Conservation (phyloP, 2,113 vertebrate species). For the Lipotes vexillifer region DNA sequence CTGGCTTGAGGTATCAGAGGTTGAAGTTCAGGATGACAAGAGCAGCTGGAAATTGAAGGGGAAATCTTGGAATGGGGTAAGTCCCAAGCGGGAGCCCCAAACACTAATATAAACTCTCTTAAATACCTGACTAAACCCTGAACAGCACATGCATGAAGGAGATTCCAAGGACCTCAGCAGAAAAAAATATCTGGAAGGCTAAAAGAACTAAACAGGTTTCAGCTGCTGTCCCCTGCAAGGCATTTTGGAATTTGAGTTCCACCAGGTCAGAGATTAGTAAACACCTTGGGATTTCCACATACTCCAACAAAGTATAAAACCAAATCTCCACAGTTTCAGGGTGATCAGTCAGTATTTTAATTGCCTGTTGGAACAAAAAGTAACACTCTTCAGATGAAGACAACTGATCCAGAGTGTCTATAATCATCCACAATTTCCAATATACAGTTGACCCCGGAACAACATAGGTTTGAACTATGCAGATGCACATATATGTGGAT, state of each 20-base stretch:
- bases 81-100: neutral
- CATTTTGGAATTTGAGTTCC: neutral
- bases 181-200: neutral
- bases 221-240: neutral
- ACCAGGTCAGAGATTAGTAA: neutral
- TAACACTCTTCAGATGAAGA: neutral
- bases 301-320: neutral
- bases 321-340: neutral
- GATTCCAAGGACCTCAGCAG: neutral
- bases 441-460: neutral
- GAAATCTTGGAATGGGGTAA: neutral
- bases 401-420: neutral
- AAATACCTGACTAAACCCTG: neutral
- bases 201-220: neutral
- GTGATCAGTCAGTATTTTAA: neutral
- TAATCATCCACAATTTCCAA: neutral
- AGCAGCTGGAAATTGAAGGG: neutral
- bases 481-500: neutral
- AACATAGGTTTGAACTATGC: neutral
- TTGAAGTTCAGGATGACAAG: neutral
- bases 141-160: neutral
- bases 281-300: neutral
- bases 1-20: neutral
- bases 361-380: neutral
- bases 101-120: neutral